Base-by-base conservation (phyloP, 2,888 invertebrate species). In the Eilema griseolum region DNA sequence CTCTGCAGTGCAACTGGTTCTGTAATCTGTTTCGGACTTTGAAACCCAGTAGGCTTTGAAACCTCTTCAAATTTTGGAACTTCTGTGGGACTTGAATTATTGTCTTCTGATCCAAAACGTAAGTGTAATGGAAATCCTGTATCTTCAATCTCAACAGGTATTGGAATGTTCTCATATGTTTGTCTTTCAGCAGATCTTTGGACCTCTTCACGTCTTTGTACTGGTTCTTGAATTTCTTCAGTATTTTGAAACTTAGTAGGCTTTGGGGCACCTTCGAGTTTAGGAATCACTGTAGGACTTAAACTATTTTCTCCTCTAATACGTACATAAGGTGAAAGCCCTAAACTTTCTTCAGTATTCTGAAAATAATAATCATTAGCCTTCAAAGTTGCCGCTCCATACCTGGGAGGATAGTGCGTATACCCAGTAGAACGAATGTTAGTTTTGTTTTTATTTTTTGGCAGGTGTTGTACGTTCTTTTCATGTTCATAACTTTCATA, bases 371-470 rank as follows among this genome's bases (percentile, higher is more conserved):
- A 61, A 61, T 78, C 70, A 62, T 68, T 26, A 23, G 78, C 70
- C 70, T 77, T 82, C 26, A 77, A 37, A 66, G 67, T 74, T 24
- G 82, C 81, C 12, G 70, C 56, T 57, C 81, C 81, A 33, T 80
- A 83, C 61, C 76, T 78, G 1, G 82, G 80, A 46, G 82, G 73
- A 24, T 80, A 85, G 23, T 81, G 84, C 56, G 83, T 52, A 59
- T 80, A 78, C 1, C 78, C 79, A 5, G 52, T 71, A 61, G 61
- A 16, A n/a, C 31, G 28, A 2, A 66, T 66, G 63, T 78, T 81
- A 0, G 57, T 62, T 75, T 61, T 69, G 46, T 67, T 69, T 33
- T 75, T 5, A 71, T 84, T 83, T 65, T 81, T 81, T 24, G 78
- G 73, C 31, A 71, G 10, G 10, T n/a, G 52, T 52, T n/a, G 52